A percentile compares a stretch with the other conserved stretches of the same genome.
phyloP scores from a whole-genome alignment of 2,797 vertebrate species.

The Stomatorhinus walkeri region DNA sequence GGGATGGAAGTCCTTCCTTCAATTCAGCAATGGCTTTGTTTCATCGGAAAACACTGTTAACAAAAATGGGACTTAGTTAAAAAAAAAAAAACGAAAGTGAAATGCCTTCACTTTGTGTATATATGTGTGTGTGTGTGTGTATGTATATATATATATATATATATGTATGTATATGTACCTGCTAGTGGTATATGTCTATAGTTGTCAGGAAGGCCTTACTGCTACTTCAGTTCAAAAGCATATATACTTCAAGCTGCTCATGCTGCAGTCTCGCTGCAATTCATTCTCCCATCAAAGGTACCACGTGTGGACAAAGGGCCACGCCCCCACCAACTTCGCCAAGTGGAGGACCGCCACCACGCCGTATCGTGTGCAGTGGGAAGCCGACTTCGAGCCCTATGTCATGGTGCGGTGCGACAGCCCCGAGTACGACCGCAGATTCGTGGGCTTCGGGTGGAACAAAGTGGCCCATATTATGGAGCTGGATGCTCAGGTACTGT shows the following conservation, averaged over 20 bases:
- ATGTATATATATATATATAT: not conserved
- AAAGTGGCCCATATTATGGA: constrained; percentile 99
- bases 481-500: constrained; percentile 84
- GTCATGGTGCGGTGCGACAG: constrained; percentile 87
- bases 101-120: not conserved
- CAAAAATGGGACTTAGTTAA: not conserved
- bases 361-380: constrained; percentile 91
- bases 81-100: not conserved
- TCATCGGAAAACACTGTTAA: not conserved
- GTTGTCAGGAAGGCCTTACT: not conserved
- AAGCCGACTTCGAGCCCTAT: constrained; percentile 95
- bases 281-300: constrained; percentile 62
- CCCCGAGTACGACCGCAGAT: constrained; percentile 91
- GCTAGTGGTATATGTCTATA: not conserved
- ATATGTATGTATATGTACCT: not conserved
- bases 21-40: not conserved
- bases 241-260: not conserved
- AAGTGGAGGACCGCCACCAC: constrained; percentile 97
- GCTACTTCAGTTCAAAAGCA: not conserved
- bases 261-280: not conserved
- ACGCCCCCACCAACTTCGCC: constrained; percentile 94
- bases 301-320: constrained; percentile 97
- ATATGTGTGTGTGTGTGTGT: too few relatives aligned
- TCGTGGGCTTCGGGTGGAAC: constrained; percentile 98
- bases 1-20: not conserved